These are phyloP conservation scores for Mustela nigripes DNA, from an alignment of 2,113 vertebrate species.

Conservation along the genomic window DNA sequence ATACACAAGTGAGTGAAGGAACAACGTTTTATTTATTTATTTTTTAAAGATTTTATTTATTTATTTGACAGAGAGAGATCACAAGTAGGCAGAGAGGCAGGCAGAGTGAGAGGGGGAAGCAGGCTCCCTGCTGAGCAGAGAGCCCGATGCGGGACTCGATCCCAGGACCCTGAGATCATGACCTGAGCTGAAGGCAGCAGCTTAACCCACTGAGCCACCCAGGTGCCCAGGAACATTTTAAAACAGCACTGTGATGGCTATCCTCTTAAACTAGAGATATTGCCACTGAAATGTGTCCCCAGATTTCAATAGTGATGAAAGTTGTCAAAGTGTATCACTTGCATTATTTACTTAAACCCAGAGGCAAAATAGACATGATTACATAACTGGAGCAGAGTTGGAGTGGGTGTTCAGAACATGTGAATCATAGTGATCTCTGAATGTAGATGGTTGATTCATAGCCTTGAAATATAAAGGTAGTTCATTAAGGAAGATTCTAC, in stretches of 20 bases:
- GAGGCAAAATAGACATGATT: neutral
- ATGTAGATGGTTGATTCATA: neutral
- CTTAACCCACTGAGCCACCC: too few relatives aligned
- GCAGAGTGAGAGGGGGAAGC: too few relatives aligned
- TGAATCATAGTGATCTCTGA: neutral
- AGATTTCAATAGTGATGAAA: neutral
- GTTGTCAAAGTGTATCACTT: neutral
- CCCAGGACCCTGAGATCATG: too few relatives aligned
- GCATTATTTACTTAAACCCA: neutral
- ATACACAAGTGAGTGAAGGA: neutral
- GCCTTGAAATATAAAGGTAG: neutral
- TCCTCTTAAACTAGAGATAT: neutral
- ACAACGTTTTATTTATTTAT: neutral
- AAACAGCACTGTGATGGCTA: neutral
- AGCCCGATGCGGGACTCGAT: too few relatives aligned
- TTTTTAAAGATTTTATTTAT: too few relatives aligned
- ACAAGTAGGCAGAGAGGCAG: too few relatives aligned
- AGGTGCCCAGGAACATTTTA: neutral
- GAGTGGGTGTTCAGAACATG: neutral
- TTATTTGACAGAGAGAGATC: too few relatives aligned
- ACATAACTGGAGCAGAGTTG: neutral
- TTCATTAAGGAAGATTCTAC: neutral
- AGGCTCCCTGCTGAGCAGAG: too few relatives aligned
- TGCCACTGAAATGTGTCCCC: neutral
- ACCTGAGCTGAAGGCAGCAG: too few relatives aligned